A percentile compares a stretch with the other conserved stretches of the same genome.
Conservation (phyloP, 1,140 invertebrate species). For the Yoshiicerus persimilis region DNA sequence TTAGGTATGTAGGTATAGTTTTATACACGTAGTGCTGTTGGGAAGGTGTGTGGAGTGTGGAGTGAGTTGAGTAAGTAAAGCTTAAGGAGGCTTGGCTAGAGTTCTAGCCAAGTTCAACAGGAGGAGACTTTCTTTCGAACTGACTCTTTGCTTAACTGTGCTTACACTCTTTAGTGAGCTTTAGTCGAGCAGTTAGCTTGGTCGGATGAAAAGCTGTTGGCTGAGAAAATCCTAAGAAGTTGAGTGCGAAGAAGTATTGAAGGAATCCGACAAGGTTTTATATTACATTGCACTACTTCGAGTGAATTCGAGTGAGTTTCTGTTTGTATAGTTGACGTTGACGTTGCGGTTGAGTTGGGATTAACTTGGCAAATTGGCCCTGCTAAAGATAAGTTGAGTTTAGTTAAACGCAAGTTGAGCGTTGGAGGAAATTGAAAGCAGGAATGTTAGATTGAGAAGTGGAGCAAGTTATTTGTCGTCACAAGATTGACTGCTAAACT, state of each 20-base stretch:
- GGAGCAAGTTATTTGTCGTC: conserved; percentile 15
- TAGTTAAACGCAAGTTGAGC: neutral
- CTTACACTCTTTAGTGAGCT: neutral
- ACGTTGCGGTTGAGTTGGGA: conserved; percentile 16
- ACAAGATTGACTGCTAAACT: conserved; percentile 10
- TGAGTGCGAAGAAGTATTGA: neutral
- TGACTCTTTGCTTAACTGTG: neutral
- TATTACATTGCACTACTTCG: neutral
- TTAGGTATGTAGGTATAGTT: too few species aligned
- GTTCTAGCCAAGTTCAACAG: neutral
- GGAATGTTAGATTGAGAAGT: conserved; percentile 11
- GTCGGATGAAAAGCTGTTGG: neutral
- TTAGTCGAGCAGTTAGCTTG: neutral
- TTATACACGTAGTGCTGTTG: too few species aligned
- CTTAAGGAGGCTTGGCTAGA: too few species aligned
- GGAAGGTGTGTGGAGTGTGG: neutral
- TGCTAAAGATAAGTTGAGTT: conserved; percentile 14
- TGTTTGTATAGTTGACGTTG: conserved; percentile 22
- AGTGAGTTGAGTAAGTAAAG: neutral
- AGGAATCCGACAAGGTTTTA: neutral
- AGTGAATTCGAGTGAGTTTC: neutral
- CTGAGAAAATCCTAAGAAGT: neutral
- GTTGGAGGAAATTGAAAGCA: conserved; percentile 4
- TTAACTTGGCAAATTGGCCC: neutral
- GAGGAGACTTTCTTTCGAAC: neutral